Conservation (phyloP, 2,797 vertebrate genomes). For the Silurus aristotelis region DNA sequence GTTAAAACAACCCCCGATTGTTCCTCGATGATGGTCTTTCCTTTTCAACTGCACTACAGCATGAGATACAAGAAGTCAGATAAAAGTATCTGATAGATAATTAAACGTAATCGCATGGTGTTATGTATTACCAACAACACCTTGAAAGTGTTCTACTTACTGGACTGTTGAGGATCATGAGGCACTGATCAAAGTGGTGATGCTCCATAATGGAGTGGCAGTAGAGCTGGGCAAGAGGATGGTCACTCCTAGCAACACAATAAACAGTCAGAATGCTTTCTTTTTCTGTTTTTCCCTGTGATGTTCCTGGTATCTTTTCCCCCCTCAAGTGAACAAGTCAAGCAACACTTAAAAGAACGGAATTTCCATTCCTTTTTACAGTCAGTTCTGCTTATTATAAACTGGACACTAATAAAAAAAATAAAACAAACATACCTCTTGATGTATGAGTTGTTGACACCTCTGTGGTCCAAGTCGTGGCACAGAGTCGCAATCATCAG, state of each 20-base stretch:
- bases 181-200: slow-evolving; percentile 97
- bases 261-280: neutral
- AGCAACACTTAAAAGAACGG: neutral
- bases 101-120: neutral
- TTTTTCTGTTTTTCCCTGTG: neutral
- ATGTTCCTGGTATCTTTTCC: neutral
- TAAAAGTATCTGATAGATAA: neutral
- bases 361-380: neutral
- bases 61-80: neutral
- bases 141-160: slow-evolving; percentile 71
- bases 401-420: neutral
- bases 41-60: neutral
- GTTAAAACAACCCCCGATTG: neutral
- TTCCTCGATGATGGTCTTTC: neutral
- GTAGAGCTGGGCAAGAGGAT: slow-evolving; percentile 94
- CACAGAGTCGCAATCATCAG: slow-evolving; percentile 92
- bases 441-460: slow-evolving; percentile 98
- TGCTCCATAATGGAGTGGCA: slow-evolving; percentile 98
- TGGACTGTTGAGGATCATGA: slow-evolving; percentile 97
- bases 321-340: neutral
- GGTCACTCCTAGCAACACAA: slow-evolving; percentile 82
- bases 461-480: slow-evolving; percentile 95
- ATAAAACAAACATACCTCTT: slow-evolving; percentile 78
- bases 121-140: neutral
- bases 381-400: neutral